phyloP scores from a whole-genome alignment of 1,140 invertebrate genomes.

The Drosophila kurseongensis region DNA sequence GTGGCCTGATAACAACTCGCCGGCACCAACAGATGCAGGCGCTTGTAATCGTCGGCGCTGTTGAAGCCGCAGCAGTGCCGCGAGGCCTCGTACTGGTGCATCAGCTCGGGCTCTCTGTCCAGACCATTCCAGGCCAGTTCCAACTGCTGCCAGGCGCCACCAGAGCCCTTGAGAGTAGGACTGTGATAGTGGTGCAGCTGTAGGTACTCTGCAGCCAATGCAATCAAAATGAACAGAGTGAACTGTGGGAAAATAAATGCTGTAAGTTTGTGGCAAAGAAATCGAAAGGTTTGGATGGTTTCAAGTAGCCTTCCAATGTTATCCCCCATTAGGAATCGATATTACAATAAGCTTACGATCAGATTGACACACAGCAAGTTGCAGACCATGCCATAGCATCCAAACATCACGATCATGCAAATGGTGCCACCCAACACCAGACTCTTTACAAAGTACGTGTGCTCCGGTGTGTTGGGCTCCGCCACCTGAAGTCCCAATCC shows the following conservation, averaged over 20 bases:
- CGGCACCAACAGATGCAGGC: slow-evolving; percentile 59
- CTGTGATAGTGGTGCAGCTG: slow-evolving; percentile 76
- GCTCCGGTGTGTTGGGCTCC: slow-evolving; percentile 70
- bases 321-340: no score
- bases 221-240: slow-evolving; percentile 68
- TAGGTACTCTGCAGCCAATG: slow-evolving; percentile 66
- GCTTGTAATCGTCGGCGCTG: slow-evolving; percentile 63
- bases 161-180: slow-evolving; percentile 36
- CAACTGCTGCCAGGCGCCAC: slow-evolving; percentile 57
- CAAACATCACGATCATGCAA: slow-evolving; percentile 76
- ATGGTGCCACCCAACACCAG: slow-evolving; percentile 72
- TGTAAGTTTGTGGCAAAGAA: no score
- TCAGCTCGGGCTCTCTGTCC: slow-evolving; percentile 50
- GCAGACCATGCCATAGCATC: slow-evolving; percentile 73
- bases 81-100: slow-evolving; percentile 57
- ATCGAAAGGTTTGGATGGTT: no score
- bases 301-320: no score
- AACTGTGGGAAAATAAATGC: slow-evolving; percentile 32
- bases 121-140: slow-evolving; percentile 69
- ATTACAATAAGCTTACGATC: slow-evolving; percentile 40
- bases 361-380: slow-evolving; percentile 72
- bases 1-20: slow-evolving; percentile 71
- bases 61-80: slow-evolving; percentile 67
- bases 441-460: slow-evolving; percentile 77
- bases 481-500: slow-evolving; percentile 66